phyloP scores from a whole-genome alignment of 2,113 vertebrate species.

The Vombatus ursinus region DNA sequence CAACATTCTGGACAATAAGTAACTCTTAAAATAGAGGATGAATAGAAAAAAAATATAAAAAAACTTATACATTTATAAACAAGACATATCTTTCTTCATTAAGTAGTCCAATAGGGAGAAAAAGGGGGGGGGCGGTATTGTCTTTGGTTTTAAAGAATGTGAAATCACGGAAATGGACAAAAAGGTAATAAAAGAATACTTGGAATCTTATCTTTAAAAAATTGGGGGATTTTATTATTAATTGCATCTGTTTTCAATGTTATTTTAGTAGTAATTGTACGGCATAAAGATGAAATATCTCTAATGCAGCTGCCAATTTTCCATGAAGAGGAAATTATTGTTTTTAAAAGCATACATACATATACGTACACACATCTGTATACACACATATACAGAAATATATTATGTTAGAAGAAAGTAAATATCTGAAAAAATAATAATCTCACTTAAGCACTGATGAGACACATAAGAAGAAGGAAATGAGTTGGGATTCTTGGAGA shows the following conservation, averaged over 20 bases:
- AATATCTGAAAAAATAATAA: conserved; percentile 10
- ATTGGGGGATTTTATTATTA: conserved; percentile 6
- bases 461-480: neutral
- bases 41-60: neutral
- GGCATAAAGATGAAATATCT: conserved; percentile 27
- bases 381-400: neutral
- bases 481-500: conserved; percentile 23
- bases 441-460: conserved; percentile 14
- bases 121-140: neutral
- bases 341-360: neutral
- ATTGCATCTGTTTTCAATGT: neutral
- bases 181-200: conserved; percentile 7
- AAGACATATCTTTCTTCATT: neutral
- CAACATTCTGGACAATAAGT: neutral
- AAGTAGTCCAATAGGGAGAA: conserved; percentile 7
- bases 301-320: neutral
- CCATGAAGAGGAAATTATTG: conserved; percentile 37
- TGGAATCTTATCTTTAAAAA: neutral
- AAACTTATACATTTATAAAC: neutral
- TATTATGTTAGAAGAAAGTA: neutral
- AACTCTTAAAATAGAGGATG: neutral
- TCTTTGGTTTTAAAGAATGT: conserved; percentile 2
- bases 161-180: neutral
- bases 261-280: conserved; percentile 40
- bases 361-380: neutral